Evolutionary conservation across 2,888 invertebrate genomes (phyloP), one percentile per base, ranked within the genome.

Genomic region (Troides aeacus): DNA sequence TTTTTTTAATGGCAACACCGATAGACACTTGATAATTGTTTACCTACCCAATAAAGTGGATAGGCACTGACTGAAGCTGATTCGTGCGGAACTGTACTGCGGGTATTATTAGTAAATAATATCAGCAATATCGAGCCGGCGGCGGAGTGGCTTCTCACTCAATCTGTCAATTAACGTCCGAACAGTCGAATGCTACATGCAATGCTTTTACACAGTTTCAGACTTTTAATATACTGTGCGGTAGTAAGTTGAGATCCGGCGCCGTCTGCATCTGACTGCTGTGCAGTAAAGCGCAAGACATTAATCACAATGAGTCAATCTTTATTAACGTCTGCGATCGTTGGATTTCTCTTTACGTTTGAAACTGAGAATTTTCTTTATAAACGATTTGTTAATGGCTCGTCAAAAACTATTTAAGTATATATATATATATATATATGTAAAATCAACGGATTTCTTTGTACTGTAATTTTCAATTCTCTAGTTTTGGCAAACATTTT

Each of bases 81-180:
- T 18, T 39, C 39, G 39, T 39, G 53, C 61, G 39, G 57, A 67
- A 23, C 60, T 64, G 56, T 18, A 59, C 46, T 36, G 39, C 53
- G 23, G 30, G 36, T 57, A 59, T 56, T 62, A 66, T 68, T 59
- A 57, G 62, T 70, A 69, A 65, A 72, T 73, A 72, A 70, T 77
- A 80, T 79, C 74, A 72, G 74, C 71, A 67, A 74, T 72, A 66
- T 70, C 60, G 72, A 62, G 69, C 68, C 66, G 63, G 68, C 39
- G 39, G 39, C 76, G 72, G 81, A 84, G 84, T 80, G 83, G 78
- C 79, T 75, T 80, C 78, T 89, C 89, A 88, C 88, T 90, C 89
- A 80, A 83, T 83, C 85, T 89, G 89, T 90, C 89, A 89, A 87
- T 87, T 88, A 88, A 76, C 75, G 71, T 72, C 71, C 78, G 77